Conservation (phyloP, 2,113 vertebrate genomes). For the Pteruthius melanotis region DNA sequence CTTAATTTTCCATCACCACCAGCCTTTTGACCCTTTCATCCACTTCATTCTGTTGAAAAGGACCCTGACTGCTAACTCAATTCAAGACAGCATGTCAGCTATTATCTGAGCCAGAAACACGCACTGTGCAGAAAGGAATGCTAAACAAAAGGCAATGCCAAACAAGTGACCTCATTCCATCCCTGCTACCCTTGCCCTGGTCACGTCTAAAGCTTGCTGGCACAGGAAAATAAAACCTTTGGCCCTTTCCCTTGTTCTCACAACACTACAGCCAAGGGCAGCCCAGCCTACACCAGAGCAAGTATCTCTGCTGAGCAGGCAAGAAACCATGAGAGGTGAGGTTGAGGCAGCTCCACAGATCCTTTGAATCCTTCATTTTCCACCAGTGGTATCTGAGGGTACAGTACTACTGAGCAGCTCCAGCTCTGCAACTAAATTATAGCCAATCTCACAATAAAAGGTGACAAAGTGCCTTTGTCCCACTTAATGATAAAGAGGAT, state of each 20-base stretch:
- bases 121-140: background rate
- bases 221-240: background rate
- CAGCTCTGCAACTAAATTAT: background rate
- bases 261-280: background rate
- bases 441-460: background rate
- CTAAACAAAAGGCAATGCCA: constrained; percentile 2
- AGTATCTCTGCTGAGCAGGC: background rate
- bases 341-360: background rate
- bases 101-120: background rate
- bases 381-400: background rate
- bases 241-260: background rate
- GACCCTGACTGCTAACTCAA: background rate
- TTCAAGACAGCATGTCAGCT: background rate
- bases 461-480: background rate
- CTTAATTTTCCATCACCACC: background rate
- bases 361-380: background rate
- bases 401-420: background rate
- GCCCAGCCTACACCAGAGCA: background rate
- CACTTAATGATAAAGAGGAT: background rate
- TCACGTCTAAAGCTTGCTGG: background rate
- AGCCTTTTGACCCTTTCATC: background rate
- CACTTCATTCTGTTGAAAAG: background rate
- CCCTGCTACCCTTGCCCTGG: background rate
- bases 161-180: background rate
- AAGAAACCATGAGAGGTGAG: background rate